Evolutionary conservation across 2,888 invertebrate genomes (phyloP), one percentile per base, ranked within the genome.

Genomic region (Standfussiana lucernea): DNA sequence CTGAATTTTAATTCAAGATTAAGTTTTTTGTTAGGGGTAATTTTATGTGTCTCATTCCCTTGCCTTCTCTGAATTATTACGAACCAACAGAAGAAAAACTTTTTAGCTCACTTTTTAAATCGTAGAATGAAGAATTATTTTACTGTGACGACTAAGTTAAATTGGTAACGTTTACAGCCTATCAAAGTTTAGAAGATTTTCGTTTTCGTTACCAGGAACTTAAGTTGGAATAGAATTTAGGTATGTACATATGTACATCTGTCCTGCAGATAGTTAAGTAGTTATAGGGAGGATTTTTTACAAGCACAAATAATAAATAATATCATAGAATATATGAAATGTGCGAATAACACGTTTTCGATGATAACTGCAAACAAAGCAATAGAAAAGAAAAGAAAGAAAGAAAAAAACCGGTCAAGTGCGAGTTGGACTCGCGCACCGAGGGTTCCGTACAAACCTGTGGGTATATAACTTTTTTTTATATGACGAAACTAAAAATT

Each of bases 31-130:
- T 42, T 65, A 15, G 61, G 72, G 67, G 79, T 67, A 75, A 86
- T 77, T 82, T 73, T 77, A 77, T 88, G 77, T 64, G 67, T 67
- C 66, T 24, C 47, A 59, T 61, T 61, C 37, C 72, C 18, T 40
- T 40, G 68, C 37, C 75, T 78, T 75, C 50, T 78, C 66, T 80
- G 86, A 86, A 68, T 88, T 82, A 84, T 86, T 79, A 68, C 80
- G 69, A 66, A 24, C 40, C 28, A 72, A 84, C 75, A 80, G 74
- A 35, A 53, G 42, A 64, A 70, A 77, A 79, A 69, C 53, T 79
- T 85, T 61, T 75, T n/a, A 42, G 50, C n/a, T 47, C 45, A 64
- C 66, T 78, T 87, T 78, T 84, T 80, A 72, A 87, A 77, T 80
- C 35, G 71, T 70, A 64, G 45, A 45, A n/a, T n/a, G 71, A 66